Evolutionary conservation across 2,113 vertebrate genomes (phyloP).

Genomic region (Gulo gulo): DNA sequence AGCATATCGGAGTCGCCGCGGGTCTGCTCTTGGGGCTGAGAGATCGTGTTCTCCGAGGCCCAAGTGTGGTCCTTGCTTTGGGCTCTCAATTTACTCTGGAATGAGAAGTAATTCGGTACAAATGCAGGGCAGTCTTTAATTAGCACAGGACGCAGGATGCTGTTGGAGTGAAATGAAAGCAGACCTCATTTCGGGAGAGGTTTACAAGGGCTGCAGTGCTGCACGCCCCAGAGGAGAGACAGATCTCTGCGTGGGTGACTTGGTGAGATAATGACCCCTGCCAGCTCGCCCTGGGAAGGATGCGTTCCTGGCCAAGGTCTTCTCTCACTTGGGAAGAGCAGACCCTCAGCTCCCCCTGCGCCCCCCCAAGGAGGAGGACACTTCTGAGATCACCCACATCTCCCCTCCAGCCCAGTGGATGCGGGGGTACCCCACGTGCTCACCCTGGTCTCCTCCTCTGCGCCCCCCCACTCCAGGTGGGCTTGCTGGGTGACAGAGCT

Average conservation of each 20-base stretch:
- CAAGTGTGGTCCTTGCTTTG: background rate
- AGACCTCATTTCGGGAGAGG: background rate
- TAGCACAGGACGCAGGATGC: background rate
- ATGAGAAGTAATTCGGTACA: background rate
- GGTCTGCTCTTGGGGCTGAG: background rate
- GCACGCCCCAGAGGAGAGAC: background rate
- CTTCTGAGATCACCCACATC: fast-evolving
- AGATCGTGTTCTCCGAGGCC: background rate
- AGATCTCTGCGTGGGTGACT: background rate
- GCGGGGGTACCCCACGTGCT: fast-evolving
- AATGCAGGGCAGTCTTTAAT: background rate
- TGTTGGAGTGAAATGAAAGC: background rate
- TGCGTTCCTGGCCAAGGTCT: fast-evolving
- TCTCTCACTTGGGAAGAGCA: background rate
- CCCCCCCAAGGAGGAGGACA: background rate
- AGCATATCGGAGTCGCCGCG: background rate
- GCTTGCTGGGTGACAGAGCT: background rate
- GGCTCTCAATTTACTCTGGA: background rate
- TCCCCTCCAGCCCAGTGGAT: background rate
- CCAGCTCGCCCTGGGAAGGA: fast-evolving
- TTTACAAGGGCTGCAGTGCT: background rate
- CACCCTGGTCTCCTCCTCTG: background rate
- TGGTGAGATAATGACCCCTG: background rate
- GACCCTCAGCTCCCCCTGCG: background rate
- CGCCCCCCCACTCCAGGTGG: background rate